Evolutionary conservation across 2,113 vertebrate genomes (phyloP), one percentile per base, ranked within the genome.

Genomic region (Phrynosoma blainvillii): DNA sequence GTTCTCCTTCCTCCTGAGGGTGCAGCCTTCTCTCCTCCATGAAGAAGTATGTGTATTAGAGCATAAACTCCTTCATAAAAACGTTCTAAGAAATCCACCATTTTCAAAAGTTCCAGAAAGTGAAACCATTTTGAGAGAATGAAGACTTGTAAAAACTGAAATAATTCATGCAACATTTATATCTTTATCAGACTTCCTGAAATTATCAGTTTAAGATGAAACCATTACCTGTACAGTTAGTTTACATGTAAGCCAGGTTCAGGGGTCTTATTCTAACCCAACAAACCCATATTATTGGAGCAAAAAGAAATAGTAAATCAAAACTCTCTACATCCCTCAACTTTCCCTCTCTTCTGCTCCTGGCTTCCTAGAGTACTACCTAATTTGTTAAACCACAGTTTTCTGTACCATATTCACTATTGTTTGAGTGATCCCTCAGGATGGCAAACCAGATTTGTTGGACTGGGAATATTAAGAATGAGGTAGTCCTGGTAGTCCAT

Each of bases 1-100:
- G 66, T 97, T 98, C 89, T 95, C 97, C 82, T 97, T 97, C 90
- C 90, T 98, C 47, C 93, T 98, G 73, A 94, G 96, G 88, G 90
- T 97, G 83, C 93, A 96, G 71, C 88, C 95, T 2, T 96, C 95
- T 79, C 76, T 88, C 20, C 94, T 98, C 79, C 97, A 98, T 73
- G 94, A 97, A 0, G 96, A 97, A 87, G 97, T 98, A 77, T 96
- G 96, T 91, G 83, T 92, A 84, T 90, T 98, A 91, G 97, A 98
- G 93, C 95, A 96, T 75, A 95, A 93, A 78, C 95, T 98, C 81
- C 97, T 97, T 90, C 81, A 94, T 89, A 89, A 91, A 95, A 92
- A 81, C 90, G 95, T 47, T 80, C 0, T 83, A 90, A 84, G 73
- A 96, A 94, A 88, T 84, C 84, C 23, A 95, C 88, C 89, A 89